These are phyloP conservation scores for Hirtodrosophila trivittata DNA, from an alignment of 2,888 invertebrate species.

Conservation along the genomic window DNA sequence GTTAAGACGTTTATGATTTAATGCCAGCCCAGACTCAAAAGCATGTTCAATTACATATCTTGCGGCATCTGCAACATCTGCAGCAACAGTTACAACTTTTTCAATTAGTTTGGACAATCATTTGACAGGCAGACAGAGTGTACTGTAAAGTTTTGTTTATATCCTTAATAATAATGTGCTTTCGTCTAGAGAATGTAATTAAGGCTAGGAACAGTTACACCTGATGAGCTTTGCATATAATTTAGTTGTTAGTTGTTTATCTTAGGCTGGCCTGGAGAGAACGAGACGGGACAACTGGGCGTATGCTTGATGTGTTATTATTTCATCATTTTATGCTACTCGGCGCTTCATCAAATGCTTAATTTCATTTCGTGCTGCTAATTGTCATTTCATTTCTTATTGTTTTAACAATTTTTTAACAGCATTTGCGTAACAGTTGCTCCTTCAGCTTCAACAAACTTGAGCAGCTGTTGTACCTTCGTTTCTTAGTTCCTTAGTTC, in stretches of 20 bases:
- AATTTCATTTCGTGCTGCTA: constrained; percentile 59
- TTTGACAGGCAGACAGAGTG: constrained; percentile 58
- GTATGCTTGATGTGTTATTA: constrained; percentile 55
- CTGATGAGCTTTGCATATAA: constrained; percentile 54
- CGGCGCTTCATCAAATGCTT: constrained; percentile 64
- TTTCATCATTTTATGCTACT: constrained; percentile 65
- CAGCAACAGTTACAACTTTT: constrained; percentile 57
- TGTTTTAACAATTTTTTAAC: constrained; percentile 42
- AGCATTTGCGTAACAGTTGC: constrained; percentile 11
- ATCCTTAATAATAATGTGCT: constrained; percentile 10
- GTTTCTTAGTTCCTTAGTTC: constrained; percentile 19
- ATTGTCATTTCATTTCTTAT: constrained; percentile 66
- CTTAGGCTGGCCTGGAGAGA: constrained; percentile 4
- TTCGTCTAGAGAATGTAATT: constrained; percentile 41
- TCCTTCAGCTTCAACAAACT: constrained; percentile 45
- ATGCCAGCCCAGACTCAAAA: no score
- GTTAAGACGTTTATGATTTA: constrained; percentile 30
- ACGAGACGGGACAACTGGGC: constrained; percentile 10
- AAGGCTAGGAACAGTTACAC: constrained; percentile 29
- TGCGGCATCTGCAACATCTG: constrained; percentile 44
- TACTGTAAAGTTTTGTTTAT: constrained; percentile 59
- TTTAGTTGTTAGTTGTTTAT: constrained; percentile 50
- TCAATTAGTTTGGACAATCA: constrained; percentile 70
- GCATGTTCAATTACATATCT: constrained; percentile 37
- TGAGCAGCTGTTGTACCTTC: constrained; percentile 52